phyloP scores from a whole-genome alignment of 2,113 vertebrate species.

The Apeltes quadracus region DNA sequence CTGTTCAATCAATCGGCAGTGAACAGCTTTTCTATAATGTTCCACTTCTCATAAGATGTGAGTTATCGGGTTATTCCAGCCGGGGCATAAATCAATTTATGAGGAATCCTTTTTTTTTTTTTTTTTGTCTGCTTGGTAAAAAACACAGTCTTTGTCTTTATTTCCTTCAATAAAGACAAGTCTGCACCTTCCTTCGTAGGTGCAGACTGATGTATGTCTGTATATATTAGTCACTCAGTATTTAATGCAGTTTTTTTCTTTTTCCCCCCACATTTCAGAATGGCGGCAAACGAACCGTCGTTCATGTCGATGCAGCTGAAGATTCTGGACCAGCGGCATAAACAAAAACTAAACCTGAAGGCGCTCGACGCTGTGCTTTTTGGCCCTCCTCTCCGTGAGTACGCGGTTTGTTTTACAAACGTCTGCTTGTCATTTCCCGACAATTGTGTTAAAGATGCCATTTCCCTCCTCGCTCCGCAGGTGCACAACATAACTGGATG shows the following conservation, averaged over 20 bases:
- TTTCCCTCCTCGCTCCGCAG: slow-evolving; percentile 67
- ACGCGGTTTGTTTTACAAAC: background rate
- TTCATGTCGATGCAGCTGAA: slow-evolving; percentile 94
- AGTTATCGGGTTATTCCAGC: background rate
- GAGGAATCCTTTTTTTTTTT: too few species aligned
- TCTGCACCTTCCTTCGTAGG: too few species aligned
- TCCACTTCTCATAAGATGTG: background rate
- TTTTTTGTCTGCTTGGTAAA: too few species aligned
- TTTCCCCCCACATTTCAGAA: slow-evolving; percentile 80
- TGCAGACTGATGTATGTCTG: background rate
- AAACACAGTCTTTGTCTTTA: too few species aligned
- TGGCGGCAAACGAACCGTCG: slow-evolving; percentile 93
- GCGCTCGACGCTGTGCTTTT: slow-evolving; percentile 97
- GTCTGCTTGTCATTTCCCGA: background rate
- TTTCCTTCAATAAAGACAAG: too few species aligned
- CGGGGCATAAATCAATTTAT: background rate
- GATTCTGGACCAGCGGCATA: slow-evolving; percentile 95
- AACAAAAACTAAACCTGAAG: slow-evolving; percentile 97
- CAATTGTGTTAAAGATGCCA: background rate
- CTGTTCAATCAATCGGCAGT: background rate
- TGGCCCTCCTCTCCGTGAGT: slow-evolving; percentile 95
- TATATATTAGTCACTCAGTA: background rate
- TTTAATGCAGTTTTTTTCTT: slow-evolving; percentile 6
- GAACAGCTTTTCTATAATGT: background rate
- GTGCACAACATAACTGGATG: slow-evolving; percentile 96